Evolutionary conservation across 2,888 invertebrate genomes (phyloP).

Genomic region (Leptopilina myrica): DNA sequence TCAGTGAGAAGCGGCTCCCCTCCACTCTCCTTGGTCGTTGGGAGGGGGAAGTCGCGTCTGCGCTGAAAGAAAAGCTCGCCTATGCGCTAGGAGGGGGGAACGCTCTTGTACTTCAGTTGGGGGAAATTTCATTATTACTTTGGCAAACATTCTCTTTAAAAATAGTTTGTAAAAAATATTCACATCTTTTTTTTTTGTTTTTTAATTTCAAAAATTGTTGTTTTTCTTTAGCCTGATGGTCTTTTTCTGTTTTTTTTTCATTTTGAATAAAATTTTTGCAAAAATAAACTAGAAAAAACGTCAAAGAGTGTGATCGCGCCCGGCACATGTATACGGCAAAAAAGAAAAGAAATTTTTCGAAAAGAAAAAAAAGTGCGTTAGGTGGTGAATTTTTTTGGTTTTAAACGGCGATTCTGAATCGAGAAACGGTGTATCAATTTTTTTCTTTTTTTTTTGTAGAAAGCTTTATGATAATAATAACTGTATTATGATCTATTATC

Average conservation of each 20-base stretch:
- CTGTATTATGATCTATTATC: slow-evolving; percentile 59
- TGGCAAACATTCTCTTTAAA: no score
- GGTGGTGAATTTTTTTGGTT: no score
- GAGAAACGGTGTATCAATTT: slow-evolving; percentile 65
- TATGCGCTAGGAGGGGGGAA: no score
- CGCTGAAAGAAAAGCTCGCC: no score
- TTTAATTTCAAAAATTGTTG: no score
- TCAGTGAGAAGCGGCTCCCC: no score
- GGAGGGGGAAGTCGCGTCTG: no score
- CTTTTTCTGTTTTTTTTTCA: slow-evolving; percentile 58
- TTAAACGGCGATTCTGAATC: slow-evolving; percentile 40
- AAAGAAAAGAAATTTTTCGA: slow-evolving; percentile 66
- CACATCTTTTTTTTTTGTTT: no score
- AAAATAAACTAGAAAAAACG: slow-evolving; percentile 49
- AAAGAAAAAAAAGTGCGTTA: slow-evolving; percentile 51
- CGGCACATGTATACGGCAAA: slow-evolving; percentile 74
- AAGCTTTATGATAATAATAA: slow-evolving; percentile 66
- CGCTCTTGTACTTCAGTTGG: no score
- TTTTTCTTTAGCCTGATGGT: slow-evolving; percentile 55
- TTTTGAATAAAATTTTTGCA: slow-evolving; percentile 47
- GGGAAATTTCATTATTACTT: no score
- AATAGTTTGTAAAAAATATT: no score
- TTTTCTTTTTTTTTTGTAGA: slow-evolving; percentile 61
- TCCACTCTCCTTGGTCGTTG: no score
- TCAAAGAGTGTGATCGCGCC: slow-evolving; percentile 71